Percentiles rank a stretch among this genome's conserved stretches.
Conservation (phyloP, 2,113 vertebrate genomes). For the Aegypius monachus region DNA sequence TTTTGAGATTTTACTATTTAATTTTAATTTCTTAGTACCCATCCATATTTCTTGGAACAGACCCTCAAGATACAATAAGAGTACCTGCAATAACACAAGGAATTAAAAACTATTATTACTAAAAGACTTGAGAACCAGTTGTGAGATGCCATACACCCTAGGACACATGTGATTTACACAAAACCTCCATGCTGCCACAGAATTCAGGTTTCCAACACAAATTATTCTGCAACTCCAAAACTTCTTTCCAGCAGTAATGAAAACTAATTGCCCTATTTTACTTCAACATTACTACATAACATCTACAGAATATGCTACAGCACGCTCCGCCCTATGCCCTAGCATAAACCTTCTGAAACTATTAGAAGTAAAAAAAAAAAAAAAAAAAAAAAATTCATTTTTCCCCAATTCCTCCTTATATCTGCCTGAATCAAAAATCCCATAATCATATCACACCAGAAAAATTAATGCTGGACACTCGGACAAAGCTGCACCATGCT, state of each 20-base stretch:
- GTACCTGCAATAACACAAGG: neutral
- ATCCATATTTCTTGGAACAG: neutral
- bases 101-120: neutral
- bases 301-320: neutral
- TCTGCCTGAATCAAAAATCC: neutral
- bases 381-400: neutral
- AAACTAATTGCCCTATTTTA: neutral
- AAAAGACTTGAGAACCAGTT: neutral
- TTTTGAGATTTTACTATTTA: neutral
- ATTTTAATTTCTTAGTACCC: neutral
- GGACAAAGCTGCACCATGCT: neutral
- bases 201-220: neutral
- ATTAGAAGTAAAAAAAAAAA: neutral
- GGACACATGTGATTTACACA: neutral
- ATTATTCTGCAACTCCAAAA: neutral
- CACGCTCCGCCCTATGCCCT: neutral
- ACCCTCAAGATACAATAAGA: neutral
- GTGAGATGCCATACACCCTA: neutral
- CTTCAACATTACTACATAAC: neutral
- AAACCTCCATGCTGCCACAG: neutral
- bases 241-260: neutral
- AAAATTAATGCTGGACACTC: neutral
- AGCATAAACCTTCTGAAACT: neutral
- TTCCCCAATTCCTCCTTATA: neutral
- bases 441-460: neutral